Base-by-base conservation (phyloP, 2,888 invertebrate genomes). In the Euphydryas editha region DNA sequence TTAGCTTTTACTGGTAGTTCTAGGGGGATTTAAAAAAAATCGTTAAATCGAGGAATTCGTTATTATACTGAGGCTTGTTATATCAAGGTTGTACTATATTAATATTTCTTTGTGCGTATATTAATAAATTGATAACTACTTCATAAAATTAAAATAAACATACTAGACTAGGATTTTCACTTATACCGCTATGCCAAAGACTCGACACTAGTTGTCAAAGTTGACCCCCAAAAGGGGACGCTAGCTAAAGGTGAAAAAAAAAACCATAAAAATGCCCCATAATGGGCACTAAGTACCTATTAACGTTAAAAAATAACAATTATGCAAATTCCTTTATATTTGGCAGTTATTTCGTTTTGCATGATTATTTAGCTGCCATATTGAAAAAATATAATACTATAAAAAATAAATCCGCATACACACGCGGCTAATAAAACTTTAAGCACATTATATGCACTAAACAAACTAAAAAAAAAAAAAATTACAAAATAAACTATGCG, bases 401-500 rank as follows among this genome's bases (percentile, higher is more conserved):
- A 76, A 76, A 77, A 79, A 75, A 76, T 76, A 77, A 77, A 77
- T 75, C 73, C 74, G 72, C 69, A 69, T 46, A 30, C 63, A 67
- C 51, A 49, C 62, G 72, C 69, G 71, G 67, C 59, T 65, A 68
- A 68, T 49, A 71, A 68, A 62, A 69, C 73, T 71, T 81, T 82
- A 86, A 84, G 86, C 84, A 85, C 82, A 79, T 82, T 81, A 72
- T 76, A 75, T 76, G 78, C 75, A 76, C 76, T 76, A 80, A 77
- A 73, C 71, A 78, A 49, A 51, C 21, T 78, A 74, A 79, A 72
- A 82, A 82, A 80, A 80, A 80, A 80, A 81, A 75, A 78, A n/a
- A n/a, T n/a, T 84, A 87, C 76, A 86, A 87, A 86, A 87, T 84
- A 88, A 86, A 82, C 84, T 87, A 83, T 78, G 79, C 77, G 81